These are phyloP conservation scores for Eupithecia subfuscata DNA, from an alignment of 2,888 invertebrate species.

Conservation along the genomic window DNA sequence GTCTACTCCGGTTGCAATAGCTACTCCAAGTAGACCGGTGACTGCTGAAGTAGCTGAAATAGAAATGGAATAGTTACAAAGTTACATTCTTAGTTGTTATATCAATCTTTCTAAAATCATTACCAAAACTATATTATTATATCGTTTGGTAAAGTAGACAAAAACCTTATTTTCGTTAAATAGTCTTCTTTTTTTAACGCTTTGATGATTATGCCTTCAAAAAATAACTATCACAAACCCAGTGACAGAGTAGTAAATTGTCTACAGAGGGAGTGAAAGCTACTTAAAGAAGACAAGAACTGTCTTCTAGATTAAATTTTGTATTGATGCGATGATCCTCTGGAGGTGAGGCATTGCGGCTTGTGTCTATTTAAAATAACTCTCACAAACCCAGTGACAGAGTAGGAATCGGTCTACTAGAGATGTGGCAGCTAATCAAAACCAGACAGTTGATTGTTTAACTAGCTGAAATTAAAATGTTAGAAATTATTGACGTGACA, in stretches of 20 bases:
- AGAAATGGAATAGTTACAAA: background rate
- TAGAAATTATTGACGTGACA: too few species aligned
- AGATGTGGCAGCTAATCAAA: background rate
- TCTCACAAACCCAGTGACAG: conserved; percentile 39
- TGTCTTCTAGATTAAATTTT: background rate
- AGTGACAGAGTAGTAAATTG: background rate
- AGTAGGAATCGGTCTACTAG: conserved; percentile 14
- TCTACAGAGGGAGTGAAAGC: background rate
- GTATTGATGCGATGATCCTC: background rate
- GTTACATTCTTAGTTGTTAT: background rate
- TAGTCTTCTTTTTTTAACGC: background rate
- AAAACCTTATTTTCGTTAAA: too few species aligned
- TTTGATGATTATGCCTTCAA: background rate
- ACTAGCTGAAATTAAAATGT: too few species aligned
- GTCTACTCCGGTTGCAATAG: conserved; percentile 1
- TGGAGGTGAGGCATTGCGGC: background rate
- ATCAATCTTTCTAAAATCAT: background rate
- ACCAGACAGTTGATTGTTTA: background rate
- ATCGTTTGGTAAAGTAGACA: background rate
- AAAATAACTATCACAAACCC: conserved; percentile 10
- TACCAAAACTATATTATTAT: background rate
- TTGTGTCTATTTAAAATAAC: background rate
- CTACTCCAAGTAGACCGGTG: background rate
- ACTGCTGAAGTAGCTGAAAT: background rate
- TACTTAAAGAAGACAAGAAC: background rate